Evolutionary conservation across 2,797 vertebrate genomes (phyloP).

Genomic region (Mergus octosetaceus): DNA sequence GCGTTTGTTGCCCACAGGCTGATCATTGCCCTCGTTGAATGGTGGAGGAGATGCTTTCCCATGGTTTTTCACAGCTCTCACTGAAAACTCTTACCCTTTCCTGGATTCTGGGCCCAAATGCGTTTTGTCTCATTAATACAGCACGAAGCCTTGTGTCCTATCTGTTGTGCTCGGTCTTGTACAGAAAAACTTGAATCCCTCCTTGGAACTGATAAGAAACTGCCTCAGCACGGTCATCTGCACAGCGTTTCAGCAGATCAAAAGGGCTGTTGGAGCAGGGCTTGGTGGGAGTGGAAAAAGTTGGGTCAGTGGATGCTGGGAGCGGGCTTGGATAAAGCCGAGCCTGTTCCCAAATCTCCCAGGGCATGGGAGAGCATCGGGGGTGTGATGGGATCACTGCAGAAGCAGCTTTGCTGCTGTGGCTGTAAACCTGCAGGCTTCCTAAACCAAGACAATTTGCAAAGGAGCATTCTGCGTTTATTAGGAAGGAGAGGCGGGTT

Average conservation of each 20-base stretch:
- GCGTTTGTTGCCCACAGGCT: neutral
- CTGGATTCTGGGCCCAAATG: neutral
- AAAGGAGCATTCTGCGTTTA: neutral
- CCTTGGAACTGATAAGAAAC: neutral
- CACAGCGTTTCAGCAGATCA: neutral
- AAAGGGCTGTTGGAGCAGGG: neutral
- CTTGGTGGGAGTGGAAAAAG: neutral
- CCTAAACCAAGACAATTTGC: neutral
- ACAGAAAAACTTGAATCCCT: neutral
- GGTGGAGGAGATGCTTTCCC: neutral
- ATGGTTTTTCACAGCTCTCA: neutral
- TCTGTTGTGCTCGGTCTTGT: neutral
- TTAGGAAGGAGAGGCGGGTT: neutral
- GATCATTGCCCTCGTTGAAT: neutral
- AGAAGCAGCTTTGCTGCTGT: neutral
- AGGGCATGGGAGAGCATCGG: neutral
- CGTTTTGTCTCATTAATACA: neutral
- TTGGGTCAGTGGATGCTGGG: neutral
- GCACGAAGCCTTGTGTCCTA: neutral
- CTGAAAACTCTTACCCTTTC: neutral
- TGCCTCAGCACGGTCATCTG: neutral
- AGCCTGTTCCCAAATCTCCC: neutral
- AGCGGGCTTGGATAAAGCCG: neutral
- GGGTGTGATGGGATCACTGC: neutral
- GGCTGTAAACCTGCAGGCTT: neutral